These are phyloP conservation scores for Cryptoblepharus egeriae DNA, from an alignment of 2,797 vertebrate species.

Conservation along the genomic window DNA sequence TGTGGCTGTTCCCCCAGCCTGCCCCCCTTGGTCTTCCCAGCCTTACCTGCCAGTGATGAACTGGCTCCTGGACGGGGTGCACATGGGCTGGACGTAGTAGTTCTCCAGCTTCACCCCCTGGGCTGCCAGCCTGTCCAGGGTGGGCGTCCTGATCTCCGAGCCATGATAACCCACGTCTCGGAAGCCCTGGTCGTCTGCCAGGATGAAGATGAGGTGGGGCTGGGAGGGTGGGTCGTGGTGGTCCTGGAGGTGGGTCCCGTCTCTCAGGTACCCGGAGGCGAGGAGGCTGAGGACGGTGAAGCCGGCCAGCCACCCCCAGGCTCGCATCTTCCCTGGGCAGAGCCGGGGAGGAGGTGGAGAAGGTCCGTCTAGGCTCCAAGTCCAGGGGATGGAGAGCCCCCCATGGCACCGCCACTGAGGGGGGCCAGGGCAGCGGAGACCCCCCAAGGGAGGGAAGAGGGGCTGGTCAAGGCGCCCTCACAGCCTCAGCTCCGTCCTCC, in stretches of 20 bases:
- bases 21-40: too few relatives aligned
- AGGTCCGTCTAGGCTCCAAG: too few relatives aligned
- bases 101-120: conserved; percentile 97
- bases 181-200: conserved; percentile 98
- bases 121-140: conserved; percentile 90
- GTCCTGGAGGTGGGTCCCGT: conserved; percentile 41
- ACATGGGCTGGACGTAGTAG: conserved; percentile 98
- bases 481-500: too few relatives aligned
- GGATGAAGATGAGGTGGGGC: conserved; percentile 94
- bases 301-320: conserved; percentile 72
- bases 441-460: too few relatives aligned
- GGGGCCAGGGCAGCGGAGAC: too few relatives aligned
- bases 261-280: conserved; percentile 76
- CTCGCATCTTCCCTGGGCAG: conserved; percentile 72
- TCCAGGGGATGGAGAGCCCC: too few relatives aligned
- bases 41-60: conserved; percentile 97
- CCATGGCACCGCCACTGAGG: too few relatives aligned
- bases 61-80: conserved; percentile 95
- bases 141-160: conserved; percentile 95
- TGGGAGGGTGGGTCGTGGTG: too few relatives aligned
- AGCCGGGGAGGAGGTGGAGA: too few relatives aligned
- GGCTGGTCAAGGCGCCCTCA: too few relatives aligned
- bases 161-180: conserved; percentile 96
- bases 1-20: too few relatives aligned
- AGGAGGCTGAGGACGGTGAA: conserved; percentile 80